Evolutionary conservation across 2,888 invertebrate species (phyloP).

Genomic region (Blastobasis lacticolella): DNA sequence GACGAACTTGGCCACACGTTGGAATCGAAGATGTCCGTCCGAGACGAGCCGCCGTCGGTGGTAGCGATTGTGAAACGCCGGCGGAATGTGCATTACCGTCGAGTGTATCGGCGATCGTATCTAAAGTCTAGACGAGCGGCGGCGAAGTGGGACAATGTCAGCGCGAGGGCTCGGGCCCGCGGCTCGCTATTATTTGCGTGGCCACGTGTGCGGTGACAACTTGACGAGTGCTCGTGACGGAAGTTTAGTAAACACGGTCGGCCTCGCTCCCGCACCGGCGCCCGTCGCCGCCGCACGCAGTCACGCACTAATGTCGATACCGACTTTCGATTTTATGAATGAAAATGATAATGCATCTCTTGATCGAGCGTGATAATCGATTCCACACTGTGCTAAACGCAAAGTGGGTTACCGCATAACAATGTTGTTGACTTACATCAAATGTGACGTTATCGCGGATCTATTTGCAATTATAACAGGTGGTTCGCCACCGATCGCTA

Average conservation of each 20-base stretch:
- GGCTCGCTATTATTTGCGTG: conserved; percentile 69
- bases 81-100: conserved; percentile 25
- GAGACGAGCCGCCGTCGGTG: conserved; percentile 13
- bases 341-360: conserved; percentile 46
- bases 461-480: too few relatives aligned
- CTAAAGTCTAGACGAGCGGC: conserved; percentile 56
- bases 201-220: conserved; percentile 48
- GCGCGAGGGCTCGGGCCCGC: conserved; percentile 52
- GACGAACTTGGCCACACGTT: background rate
- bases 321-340: conserved; percentile 34
- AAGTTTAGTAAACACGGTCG: conserved; percentile 68
- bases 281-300: conserved; percentile 31
- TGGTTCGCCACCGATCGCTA: too few relatives aligned
- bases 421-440: background rate
- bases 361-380: conserved; percentile 47
- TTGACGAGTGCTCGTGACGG: conserved; percentile 65
- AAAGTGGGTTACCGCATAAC: conserved; percentile 32
- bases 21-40: conserved; percentile 8
- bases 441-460: too few relatives aligned
- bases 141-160: conserved; percentile 64
- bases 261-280: conserved; percentile 54
- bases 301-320: conserved; percentile 45
- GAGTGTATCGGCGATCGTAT: conserved; percentile 50
- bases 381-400: conserved; percentile 34
- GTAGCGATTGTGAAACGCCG: conserved; percentile 27